A percentile compares a stretch with the other conserved stretches of the same genome.
These are phyloP conservation scores for Scyliorhinus canicula DNA, from an alignment of 2,797 vertebrate species.

Conservation along the genomic window DNA sequence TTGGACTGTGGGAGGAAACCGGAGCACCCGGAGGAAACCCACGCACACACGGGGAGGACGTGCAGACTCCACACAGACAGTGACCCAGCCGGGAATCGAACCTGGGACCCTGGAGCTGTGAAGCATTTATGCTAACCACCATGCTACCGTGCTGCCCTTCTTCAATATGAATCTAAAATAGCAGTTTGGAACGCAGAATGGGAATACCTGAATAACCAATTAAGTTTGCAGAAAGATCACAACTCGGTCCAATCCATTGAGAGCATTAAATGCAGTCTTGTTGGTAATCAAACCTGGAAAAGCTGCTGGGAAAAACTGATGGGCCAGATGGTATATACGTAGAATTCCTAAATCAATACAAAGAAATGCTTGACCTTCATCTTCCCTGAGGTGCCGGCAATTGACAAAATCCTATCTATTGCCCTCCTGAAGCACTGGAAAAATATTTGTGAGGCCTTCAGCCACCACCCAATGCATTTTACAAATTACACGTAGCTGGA, in stretches of 20 bases:
- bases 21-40: no score
- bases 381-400: background rate
- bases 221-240: background rate
- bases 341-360: background rate
- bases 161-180: background rate
- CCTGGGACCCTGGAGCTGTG: no score
- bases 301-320: background rate
- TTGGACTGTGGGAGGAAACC: no score
- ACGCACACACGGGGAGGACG: no score
- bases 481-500: background rate
- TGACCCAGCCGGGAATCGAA: no score
- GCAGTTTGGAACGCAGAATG: background rate
- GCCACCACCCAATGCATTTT: background rate
- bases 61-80: no score
- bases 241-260: background rate
- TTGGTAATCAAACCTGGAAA: background rate
- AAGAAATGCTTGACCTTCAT: background rate
- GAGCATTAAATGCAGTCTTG: background rate
- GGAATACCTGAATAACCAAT: background rate
- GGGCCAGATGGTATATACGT: background rate
- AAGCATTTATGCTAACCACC: no score
- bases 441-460: background rate
- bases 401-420: background rate
- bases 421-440: background rate
- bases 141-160: no score